Evolutionary conservation across 2,113 vertebrate genomes (phyloP).

Genomic region (Lophochroa leadbeateri): DNA sequence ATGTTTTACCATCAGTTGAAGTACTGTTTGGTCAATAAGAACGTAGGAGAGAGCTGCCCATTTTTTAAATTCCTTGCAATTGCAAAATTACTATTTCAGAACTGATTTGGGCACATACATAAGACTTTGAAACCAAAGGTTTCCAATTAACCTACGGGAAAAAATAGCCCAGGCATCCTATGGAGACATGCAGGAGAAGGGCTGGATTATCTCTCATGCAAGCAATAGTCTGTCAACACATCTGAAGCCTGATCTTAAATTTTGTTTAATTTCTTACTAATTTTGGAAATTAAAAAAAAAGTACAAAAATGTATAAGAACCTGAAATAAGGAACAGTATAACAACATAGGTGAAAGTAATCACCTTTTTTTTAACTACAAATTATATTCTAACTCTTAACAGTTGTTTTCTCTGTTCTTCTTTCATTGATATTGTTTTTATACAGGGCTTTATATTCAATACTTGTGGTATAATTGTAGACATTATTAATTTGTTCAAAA

Average conservation of each 20-base stretch:
- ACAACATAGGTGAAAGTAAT: not conserved
- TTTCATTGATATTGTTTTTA: not conserved
- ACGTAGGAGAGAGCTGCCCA: no score
- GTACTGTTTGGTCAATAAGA: no score
- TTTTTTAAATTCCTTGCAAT: not conserved
- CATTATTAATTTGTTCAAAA: not conserved
- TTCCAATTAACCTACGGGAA: not conserved
- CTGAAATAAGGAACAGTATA: not conserved
- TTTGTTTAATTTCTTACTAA: not conserved
- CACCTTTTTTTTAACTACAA: not conserved
- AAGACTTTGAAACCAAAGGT: not conserved
- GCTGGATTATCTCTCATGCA: not conserved
- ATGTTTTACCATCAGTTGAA: not conserved
- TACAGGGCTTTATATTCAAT: not conserved
- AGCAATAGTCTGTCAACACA: not conserved
- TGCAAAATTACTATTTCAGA: not conserved
- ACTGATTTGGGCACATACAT: not conserved
- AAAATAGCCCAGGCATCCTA: not conserved
- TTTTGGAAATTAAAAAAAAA: not conserved
- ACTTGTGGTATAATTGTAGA: not conserved
- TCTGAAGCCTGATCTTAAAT: not conserved
- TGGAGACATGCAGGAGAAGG: not conserved
- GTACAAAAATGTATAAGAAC: not conserved
- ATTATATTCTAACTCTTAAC: not conserved
- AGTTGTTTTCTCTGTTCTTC: not conserved